Conservation (phyloP, 1,140 invertebrate species). For the Rhagoletis zephyria region DNA sequence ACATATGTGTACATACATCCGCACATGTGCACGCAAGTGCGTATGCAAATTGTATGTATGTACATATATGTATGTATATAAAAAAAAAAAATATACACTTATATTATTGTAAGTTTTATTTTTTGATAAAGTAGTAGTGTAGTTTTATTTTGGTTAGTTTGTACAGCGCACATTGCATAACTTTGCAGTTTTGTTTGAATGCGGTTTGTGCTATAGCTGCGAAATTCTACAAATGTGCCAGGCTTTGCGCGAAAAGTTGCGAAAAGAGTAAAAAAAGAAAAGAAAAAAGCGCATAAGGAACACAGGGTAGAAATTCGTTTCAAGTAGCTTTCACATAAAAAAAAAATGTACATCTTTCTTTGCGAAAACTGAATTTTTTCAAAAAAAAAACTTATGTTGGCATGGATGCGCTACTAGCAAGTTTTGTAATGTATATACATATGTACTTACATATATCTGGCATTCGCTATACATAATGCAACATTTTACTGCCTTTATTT, state of each 20-base stretch:
- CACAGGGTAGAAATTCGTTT: background rate
- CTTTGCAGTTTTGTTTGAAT: constrained; percentile 20
- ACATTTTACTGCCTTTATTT: background rate
- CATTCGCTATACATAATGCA: constrained; percentile 1
- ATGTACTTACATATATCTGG: background rate
- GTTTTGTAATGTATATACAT: background rate
- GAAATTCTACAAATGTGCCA: background rate
- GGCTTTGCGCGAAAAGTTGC: background rate
- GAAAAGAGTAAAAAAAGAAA: background rate
- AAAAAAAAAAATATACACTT: background rate
- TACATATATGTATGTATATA: constrained; percentile 25
- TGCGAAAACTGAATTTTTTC: background rate
- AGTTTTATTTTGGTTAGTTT: constrained; percentile 29
- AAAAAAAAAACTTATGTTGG: constrained; percentile 29
- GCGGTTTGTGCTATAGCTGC: background rate
- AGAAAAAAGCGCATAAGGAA: background rate
- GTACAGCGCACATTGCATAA: background rate
- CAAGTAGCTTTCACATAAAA: background rate
- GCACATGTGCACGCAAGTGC: constrained; percentile 1
- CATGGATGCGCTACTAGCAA: background rate
- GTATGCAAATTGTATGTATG: background rate
- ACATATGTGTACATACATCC: constrained; percentile 18
- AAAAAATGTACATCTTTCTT: background rate
- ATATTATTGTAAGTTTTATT: background rate
- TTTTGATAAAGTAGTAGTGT: constrained; percentile 49